phyloP scores from a whole-genome alignment of 2,797 vertebrate species.

The Paramormyrops hopkinsi region DNA sequence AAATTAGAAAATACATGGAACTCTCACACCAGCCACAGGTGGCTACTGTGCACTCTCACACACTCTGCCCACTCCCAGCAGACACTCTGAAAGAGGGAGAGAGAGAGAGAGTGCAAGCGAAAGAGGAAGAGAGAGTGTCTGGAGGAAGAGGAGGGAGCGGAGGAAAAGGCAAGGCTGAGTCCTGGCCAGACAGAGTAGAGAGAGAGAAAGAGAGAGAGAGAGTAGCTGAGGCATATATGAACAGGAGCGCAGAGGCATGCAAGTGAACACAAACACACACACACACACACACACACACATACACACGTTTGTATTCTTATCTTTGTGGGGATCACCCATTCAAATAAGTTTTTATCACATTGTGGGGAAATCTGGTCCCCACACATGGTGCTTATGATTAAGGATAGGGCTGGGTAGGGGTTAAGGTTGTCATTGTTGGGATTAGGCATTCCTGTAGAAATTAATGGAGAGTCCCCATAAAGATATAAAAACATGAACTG shows the following conservation, averaged over 20 bases:
- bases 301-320: neutral
- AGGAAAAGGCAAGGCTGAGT: slow-evolving; percentile 50
- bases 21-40: neutral
- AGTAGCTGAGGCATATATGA: neutral
- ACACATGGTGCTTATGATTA: neutral
- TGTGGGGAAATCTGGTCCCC: neutral
- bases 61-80: neutral
- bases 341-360: neutral
- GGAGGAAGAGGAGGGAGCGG: slow-evolving; percentile 40
- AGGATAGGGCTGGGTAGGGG: neutral
- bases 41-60: neutral
- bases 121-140: slow-evolving; percentile 50
- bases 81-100: neutral
- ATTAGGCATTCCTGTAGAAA: neutral
- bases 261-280: neutral
- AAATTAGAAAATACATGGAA: neutral
- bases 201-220: slow-evolving; percentile 46
- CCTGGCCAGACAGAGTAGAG: slow-evolving; percentile 31
- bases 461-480: neutral
- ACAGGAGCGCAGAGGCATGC: neutral
- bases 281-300: neutral
- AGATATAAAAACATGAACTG: neutral
- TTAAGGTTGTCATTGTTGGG: neutral
- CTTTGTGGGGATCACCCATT: neutral
- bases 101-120: slow-evolving; percentile 17